A percentile compares a stretch with the other conserved stretches of the same genome.
Conservation (phyloP, 2,888 invertebrate genomes). For the Cyaniris semiargus region DNA sequence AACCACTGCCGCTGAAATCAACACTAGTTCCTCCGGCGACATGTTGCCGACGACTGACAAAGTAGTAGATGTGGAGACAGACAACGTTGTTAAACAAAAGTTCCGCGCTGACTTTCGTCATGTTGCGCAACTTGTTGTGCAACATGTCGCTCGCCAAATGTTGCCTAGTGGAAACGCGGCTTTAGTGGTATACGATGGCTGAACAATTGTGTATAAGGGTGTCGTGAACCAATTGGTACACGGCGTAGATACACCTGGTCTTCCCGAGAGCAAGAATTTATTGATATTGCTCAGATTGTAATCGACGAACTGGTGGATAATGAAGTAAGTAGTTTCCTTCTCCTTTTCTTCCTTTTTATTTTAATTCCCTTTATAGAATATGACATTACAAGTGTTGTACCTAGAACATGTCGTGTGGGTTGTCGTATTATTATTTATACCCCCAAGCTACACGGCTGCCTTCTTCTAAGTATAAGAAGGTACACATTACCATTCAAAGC, state of each 20-base stretch:
- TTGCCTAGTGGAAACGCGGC: too few relatives aligned
- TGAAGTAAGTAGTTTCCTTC: conserved; percentile 15
- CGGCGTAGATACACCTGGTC: conserved; percentile 21
- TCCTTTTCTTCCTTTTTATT: too few relatives aligned
- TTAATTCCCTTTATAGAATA: conserved; percentile 11
- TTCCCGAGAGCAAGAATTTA: conserved; percentile 1
- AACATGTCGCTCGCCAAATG: too few relatives aligned
- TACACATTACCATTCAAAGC: conserved; percentile 16
- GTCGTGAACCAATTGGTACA: conserved; percentile 24
- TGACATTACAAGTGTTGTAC: conserved; percentile 22
- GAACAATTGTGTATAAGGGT: neutral
- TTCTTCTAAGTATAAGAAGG: conserved; percentile 13
- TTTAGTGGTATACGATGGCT: too few relatives aligned
- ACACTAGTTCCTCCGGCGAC: conserved; percentile 34
- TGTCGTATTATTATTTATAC: too few relatives aligned
- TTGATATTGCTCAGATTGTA: conserved; percentile 24
- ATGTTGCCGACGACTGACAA: conserved; percentile 17
- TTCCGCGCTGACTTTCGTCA: too few relatives aligned
- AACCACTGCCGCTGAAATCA: conserved; percentile 36
- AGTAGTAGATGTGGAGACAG: too few relatives aligned
- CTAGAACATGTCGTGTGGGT: conserved; percentile 20
- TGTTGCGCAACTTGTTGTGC: too few relatives aligned
- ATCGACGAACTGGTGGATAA: conserved; percentile 22
- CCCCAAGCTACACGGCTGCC: conserved; percentile 24
- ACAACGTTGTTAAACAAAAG: too few relatives aligned